These are phyloP conservation scores for Sander lucioperca DNA, from an alignment of 2,113 vertebrate species.

Conservation along the genomic window DNA sequence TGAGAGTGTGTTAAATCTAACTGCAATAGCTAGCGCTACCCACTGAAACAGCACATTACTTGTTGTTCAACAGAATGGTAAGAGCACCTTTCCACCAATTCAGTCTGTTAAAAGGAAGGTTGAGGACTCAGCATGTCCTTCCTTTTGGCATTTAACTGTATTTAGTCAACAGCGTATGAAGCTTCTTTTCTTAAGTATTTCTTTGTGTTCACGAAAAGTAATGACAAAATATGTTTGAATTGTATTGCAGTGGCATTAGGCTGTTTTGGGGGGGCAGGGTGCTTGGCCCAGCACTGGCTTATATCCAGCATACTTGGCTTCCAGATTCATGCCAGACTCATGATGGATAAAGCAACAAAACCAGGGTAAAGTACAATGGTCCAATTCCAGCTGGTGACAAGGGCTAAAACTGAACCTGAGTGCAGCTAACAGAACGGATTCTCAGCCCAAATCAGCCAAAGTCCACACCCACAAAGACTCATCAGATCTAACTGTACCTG, in stretches of 20 bases:
- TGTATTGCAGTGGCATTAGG: background rate
- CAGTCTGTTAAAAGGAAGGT: constrained; percentile 26
- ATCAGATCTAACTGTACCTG: background rate
- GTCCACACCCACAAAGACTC: background rate
- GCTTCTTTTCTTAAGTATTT: background rate
- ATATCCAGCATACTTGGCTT: background rate
- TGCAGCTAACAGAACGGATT: background rate
- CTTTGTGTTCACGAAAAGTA: background rate
- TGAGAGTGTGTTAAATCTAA: constrained; percentile 50
- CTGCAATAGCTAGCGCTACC: constrained; percentile 19
- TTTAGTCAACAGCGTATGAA: background rate
- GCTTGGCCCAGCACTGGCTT: background rate
- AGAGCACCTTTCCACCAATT: constrained; percentile 29
- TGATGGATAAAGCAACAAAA: background rate
- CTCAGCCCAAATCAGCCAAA: background rate
- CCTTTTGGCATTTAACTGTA: background rate
- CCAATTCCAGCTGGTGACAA: background rate
- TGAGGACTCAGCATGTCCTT: background rate
- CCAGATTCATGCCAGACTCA: background rate
- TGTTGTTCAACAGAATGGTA: constrained; percentile 58
- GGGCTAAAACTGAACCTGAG: background rate
- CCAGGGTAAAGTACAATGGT: background rate
- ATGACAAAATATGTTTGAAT: background rate
- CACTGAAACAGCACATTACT: constrained; percentile 55
- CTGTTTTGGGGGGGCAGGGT: background rate